Evolutionary conservation across 2,797 vertebrate species (phyloP).

Genomic region (Dromococcyx pavoninus): DNA sequence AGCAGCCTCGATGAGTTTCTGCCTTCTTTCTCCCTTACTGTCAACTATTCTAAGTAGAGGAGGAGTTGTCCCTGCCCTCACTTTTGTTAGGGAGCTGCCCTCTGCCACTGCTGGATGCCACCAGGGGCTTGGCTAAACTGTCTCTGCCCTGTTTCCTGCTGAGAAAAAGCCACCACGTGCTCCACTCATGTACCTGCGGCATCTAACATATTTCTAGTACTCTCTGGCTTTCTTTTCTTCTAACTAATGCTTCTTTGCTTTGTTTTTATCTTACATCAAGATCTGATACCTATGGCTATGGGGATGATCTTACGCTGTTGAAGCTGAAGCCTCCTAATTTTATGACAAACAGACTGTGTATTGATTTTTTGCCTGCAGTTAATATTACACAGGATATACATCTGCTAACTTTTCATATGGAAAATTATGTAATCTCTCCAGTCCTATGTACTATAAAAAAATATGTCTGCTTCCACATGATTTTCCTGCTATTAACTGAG

Average conservation of each 20-base stretch:
- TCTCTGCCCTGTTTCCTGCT: not conserved
- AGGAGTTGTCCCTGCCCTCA: not conserved
- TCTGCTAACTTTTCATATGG: not conserved
- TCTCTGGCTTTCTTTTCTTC: not conserved
- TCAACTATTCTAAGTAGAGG: fast-evolving
- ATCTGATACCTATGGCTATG: not conserved
- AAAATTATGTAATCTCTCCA: not conserved
- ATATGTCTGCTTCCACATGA: not conserved
- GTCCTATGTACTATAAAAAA: not conserved
- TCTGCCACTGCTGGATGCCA: not conserved
- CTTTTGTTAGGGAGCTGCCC: not conserved
- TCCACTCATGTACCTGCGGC: not conserved
- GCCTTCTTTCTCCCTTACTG: not conserved
- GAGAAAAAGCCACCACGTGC: not conserved
- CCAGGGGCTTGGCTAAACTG: not conserved
- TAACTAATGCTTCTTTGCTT: not conserved
- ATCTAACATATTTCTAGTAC: not conserved
- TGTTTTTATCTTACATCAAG: not conserved
- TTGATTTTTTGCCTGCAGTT: not conserved
- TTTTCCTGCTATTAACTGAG: not conserved
- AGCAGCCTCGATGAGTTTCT: not conserved
- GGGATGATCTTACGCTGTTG: not conserved
- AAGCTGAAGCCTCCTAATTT: not conserved
- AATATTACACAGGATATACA: not conserved
- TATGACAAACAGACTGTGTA: not conserved